Evolutionary conservation across 2,888 invertebrate species (phyloP).

Genomic region (Lasiommata megera): DNA sequence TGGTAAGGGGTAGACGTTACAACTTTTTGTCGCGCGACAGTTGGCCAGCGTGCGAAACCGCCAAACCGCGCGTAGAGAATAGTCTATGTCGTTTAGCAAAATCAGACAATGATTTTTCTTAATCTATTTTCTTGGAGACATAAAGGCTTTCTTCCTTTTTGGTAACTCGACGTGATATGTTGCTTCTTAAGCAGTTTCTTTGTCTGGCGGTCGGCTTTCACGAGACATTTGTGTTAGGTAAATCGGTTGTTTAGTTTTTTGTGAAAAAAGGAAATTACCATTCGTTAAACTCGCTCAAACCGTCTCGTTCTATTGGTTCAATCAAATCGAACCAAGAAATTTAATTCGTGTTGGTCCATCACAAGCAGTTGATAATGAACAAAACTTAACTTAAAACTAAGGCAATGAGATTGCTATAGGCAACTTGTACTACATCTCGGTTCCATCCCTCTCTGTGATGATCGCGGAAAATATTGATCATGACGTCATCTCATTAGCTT

Average conservation of each 20-base stretch:
- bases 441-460: no score
- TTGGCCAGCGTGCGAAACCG: not conserved
- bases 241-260: not conserved
- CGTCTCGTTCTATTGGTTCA: no score
- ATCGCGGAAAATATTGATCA: no score
- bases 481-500: no score
- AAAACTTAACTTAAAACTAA: no score
- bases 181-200: constrained; percentile 1
- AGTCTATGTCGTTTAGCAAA: constrained; percentile 5
- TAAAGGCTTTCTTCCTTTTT: constrained; percentile 24
- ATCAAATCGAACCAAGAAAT: no score
- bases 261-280: not conserved
- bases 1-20: no score
- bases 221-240: not conserved
- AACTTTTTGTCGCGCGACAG: not conserved
- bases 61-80: constrained; percentile 27
- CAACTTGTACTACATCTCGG: no score
- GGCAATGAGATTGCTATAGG: no score
- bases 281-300: no score
- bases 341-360: no score
- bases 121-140: constrained; percentile 19
- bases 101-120: constrained; percentile 20
- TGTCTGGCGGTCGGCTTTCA: not conserved
- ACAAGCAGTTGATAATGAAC: no score
- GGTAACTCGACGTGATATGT: constrained; percentile 10